Conservation (phyloP, 2,113 vertebrate genomes). For the Chaenocephalus aceratus region DNA sequence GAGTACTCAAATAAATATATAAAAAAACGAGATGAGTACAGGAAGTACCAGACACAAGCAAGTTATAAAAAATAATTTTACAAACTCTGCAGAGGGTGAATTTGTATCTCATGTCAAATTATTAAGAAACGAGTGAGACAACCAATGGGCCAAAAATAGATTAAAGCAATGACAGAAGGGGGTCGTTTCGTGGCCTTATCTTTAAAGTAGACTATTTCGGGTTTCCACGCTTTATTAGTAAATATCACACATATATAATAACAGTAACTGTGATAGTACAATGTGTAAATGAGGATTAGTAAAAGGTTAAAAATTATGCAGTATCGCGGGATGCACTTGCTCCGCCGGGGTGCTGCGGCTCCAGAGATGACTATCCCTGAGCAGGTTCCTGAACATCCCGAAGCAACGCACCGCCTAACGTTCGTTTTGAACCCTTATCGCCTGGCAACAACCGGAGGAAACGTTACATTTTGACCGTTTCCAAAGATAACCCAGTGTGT, state of each 20-base stretch:
- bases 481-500: constrained; percentile 1
- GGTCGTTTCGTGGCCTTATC: constrained; percentile 57
- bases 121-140: constrained; percentile 11
- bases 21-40: neutral
- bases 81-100: constrained; percentile 12
- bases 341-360: constrained; percentile 60
- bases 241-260: accelerated
- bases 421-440: constrained; percentile 8
- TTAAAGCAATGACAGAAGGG: constrained; percentile 47
- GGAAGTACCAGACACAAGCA: neutral
- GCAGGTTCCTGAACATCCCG: constrained; percentile 68
- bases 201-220: constrained; percentile 6
- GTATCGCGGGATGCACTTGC: constrained; percentile 67
- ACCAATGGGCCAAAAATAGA: constrained; percentile 59
- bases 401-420: constrained; percentile 6
- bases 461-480: neutral
- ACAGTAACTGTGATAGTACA: accelerated
- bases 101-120: neutral
- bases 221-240: neutral
- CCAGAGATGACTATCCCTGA: constrained; percentile 61
- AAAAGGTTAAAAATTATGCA: neutral
- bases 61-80: neutral
- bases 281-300: neutral
- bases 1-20: neutral
- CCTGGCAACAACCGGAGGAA: neutral